Evolutionary conservation across 2,888 invertebrate genomes (phyloP), one percentile per base, ranked within the genome.

Genomic region (Teinopalpus imperialis): DNA sequence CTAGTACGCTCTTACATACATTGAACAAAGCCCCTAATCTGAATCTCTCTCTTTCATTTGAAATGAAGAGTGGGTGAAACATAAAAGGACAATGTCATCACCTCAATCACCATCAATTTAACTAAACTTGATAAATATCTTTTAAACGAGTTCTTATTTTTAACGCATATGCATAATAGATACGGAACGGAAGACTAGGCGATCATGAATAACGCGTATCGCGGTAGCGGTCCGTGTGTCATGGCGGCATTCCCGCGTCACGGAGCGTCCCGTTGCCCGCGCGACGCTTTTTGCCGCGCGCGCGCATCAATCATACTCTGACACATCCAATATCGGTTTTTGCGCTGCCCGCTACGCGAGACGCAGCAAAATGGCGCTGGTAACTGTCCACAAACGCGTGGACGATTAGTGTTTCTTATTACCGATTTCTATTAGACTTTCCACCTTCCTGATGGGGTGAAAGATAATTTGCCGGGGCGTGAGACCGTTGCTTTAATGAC

Each of bases 281-380:
- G 74, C 63, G 57, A 69, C 71, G 73, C 70, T 82, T 82, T 85
- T 85, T 87, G 74, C 74, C 49, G 61, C 63, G 53, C 66, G 53
- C 61, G 71, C 74, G 69, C 87, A 87, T 87, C 83, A 78, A 87
- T 87, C 87, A 87, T 83, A 65, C 66, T 80, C 70, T 87, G 87
- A 87, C 87, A 86, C 80, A 85, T 87, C 87, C 87, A 87, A 87
- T 87, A 86, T 86, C 67, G 72, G 74, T 86, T 87, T 87, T 87
- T 87, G 69, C 66, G 54, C 46, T 42, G 49, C 49, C 54, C 57
- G 77, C 57, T 70, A 55, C 66, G 61, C 59, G 54, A 58, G 56
- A 67, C 68, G 66, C 69, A 66, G 71, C 75, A 73, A 79, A 72
- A 79, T 78, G 77, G 66, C 67, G 60, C 59, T 57, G 49, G 49